phyloP scores from a whole-genome alignment of 1,140 invertebrate genomes.

The Formica selysi region DNA sequence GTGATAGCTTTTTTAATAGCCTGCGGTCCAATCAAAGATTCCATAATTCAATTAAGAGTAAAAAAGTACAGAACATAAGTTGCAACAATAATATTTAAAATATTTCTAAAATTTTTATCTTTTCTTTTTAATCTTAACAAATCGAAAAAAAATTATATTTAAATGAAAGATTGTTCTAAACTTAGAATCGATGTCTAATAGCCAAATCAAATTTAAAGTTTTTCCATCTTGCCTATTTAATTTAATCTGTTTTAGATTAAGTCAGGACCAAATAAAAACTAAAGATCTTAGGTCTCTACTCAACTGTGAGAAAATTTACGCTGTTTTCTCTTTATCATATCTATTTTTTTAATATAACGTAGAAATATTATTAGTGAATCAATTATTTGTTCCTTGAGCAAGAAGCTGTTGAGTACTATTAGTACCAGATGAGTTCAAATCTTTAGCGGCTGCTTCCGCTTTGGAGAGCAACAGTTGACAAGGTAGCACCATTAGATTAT shows the following conservation, averaged over 20 bases:
- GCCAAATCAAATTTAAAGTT: neutral
- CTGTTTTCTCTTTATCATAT: neutral
- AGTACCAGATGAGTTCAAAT: slow-evolving; percentile 81
- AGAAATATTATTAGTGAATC: slow-evolving; percentile 74
- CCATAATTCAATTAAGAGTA: slow-evolving; percentile 93
- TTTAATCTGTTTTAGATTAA: neutral
- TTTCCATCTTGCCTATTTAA: neutral
- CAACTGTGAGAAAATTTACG: slow-evolving; percentile 7
- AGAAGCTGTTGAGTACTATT: slow-evolving; percentile 89
- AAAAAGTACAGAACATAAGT: slow-evolving; percentile 98
- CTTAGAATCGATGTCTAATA: neutral
- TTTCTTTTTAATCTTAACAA: neutral
- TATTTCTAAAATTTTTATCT: neutral
- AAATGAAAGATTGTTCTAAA: neutral
- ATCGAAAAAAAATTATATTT: neutral
- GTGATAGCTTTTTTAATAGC: slow-evolving; percentile 95
- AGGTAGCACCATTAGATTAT: slow-evolving; percentile 95
- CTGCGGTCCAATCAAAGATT: slow-evolving; percentile 98
- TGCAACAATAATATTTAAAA: slow-evolving; percentile 81
- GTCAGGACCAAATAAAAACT: slow-evolving; percentile 75
- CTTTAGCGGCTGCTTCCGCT: slow-evolving; percentile 85
- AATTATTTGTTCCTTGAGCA: slow-evolving; percentile 90
- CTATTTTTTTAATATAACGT: neutral
- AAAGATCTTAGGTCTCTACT: neutral
- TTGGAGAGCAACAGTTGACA: slow-evolving; percentile 95